Evolutionary conservation across 2,888 invertebrate genomes (phyloP), one percentile per base, ranked within the genome.

Genomic region (Eretmocerus hayati): DNA sequence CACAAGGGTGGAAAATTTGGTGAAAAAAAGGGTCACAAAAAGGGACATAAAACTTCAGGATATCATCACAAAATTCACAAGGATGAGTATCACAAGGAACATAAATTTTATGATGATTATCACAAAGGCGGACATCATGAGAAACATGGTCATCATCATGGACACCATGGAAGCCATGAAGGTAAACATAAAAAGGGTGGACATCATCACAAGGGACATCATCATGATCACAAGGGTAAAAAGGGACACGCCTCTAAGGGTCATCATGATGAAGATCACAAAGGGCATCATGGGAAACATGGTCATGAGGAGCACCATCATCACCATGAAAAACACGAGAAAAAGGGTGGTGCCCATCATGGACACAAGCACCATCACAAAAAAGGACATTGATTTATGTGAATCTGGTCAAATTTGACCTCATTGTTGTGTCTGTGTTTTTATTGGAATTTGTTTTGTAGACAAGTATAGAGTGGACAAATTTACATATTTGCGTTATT

Each of bases 1-100:
- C 79, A 81, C 43, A 80, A 84, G 57, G 81, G 81, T 0, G 79
- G 80, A 1, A 81, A 84, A 63, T 85, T 83, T 54, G 83, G 80
- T 1, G 84, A 85, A 66, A 85, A 85, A 63, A 83, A 84, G 56
- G 85, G 84, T 0, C 85, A 86, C 64, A 85, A 85, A 63, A 84
- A 84, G 59, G 86, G 86, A 4, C 84, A 85, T 62, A 85, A 85
- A 65, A 84, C 84, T 2, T 84, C 83, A 68, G 86, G 86, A 1
- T 85, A 83, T 70, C 85, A 87, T 73, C 84, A 87, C 72, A 84
- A 84, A 58, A 83, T 84, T 69, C 84, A 84, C 72, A 84, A 84
- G 65, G 86, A 87, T 60, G 87, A 87, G 66, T 85, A 81, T 71
- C 82, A 84, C 65, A 85, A 83, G 61, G 85, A 85, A 62, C 86